Evolutionary conservation across 2,113 vertebrate species (phyloP).

Genomic region (Lethenteron reissneri): DNA sequence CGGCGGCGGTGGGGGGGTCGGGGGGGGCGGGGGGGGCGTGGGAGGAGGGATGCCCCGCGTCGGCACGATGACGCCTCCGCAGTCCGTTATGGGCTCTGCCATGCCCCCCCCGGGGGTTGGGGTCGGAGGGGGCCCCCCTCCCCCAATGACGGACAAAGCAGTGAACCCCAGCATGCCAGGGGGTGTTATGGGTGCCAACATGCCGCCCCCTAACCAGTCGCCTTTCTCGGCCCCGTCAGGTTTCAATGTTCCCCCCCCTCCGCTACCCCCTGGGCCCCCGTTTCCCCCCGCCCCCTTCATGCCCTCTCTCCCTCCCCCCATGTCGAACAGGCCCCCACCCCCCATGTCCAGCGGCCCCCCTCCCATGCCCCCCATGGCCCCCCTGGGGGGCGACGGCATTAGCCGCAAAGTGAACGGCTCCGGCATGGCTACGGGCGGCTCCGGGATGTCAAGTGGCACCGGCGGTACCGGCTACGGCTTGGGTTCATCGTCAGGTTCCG

Average conservation of each 20-base stretch:
- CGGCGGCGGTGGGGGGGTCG: no score
- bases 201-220: slow-evolving; percentile 65
- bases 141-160: slow-evolving; percentile 12
- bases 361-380: slow-evolving; percentile 57
- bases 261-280: slow-evolving; percentile 63
- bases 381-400: slow-evolving; percentile 16
- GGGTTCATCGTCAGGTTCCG: no score
- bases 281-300: slow-evolving; percentile 27
- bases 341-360: slow-evolving; percentile 37
- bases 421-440: no score
- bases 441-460: no score
- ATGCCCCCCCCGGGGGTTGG: no score
- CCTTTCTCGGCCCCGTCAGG: slow-evolving; percentile 77
- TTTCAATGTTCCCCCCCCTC: slow-evolving; percentile 59
- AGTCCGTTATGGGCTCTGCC: no score
- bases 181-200: slow-evolving; percentile 45
- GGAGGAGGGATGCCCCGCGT: no score
- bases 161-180: slow-evolving; percentile 50
- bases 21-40: neutral
- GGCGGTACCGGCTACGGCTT: no score
- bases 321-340: slow-evolving; percentile 61
- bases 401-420: no score
- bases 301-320: slow-evolving; percentile 39
- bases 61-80: no score
- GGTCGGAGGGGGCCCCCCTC: no score